A percentile compares a stretch with the other conserved stretches of the same genome.
Evolutionary conservation across 2,113 vertebrate species (phyloP).

Genomic region (Vimba vimba): DNA sequence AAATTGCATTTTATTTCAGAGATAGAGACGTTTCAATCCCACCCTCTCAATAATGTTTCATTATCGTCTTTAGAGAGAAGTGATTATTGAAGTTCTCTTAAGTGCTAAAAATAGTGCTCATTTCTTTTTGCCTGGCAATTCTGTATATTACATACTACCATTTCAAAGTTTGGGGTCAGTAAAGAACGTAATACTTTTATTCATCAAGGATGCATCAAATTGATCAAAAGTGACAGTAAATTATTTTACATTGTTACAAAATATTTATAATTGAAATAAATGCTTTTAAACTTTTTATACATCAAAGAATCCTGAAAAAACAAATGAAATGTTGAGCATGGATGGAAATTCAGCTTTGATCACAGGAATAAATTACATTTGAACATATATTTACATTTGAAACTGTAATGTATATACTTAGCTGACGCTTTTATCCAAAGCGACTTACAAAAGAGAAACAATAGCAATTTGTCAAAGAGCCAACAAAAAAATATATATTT

Average conservation of each 20-base stretch:
- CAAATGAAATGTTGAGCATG: too few relatives aligned
- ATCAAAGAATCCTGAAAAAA: too few relatives aligned
- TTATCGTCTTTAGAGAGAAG: slow-evolving; percentile 47
- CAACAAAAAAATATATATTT: neutral
- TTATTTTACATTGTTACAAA: too few relatives aligned
- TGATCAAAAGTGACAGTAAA: neutral
- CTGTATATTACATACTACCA: neutral
- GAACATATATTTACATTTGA: too few relatives aligned
- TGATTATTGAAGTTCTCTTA: slow-evolving; percentile 58
- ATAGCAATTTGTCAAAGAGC: too few relatives aligned
- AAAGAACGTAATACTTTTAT: neutral
- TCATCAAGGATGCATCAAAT: neutral
- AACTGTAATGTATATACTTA: too few relatives aligned
- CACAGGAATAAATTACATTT: too few relatives aligned
- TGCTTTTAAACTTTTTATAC: neutral
- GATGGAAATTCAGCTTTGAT: too few relatives aligned
- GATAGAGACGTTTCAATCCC: slow-evolving; percentile 50
- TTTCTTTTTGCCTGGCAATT: neutral
- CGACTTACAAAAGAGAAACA: too few relatives aligned
- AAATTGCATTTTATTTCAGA: slow-evolving; percentile 52
- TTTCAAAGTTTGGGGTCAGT: too few relatives aligned
- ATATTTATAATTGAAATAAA: neutral
- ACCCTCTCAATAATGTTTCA: slow-evolving; percentile 49
- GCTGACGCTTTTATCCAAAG: too few relatives aligned
- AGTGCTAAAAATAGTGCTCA: slow-evolving; percentile 52